Base-by-base conservation (phyloP, 1,140 invertebrate genomes). In the Ephestia elutella region DNA sequence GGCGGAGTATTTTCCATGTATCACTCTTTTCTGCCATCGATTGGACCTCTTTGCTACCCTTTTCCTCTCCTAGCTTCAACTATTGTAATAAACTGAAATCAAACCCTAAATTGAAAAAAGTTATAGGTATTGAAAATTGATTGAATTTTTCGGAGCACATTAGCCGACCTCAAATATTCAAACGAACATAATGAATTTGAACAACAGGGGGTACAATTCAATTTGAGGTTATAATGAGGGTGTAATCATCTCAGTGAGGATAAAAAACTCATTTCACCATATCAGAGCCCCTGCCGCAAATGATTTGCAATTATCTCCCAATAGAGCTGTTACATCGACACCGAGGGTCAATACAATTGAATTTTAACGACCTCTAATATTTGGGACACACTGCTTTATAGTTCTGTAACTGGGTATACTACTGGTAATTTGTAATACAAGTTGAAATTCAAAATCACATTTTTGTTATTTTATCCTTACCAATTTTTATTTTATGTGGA, bases 351-450 rank as follows among this genome's bases (percentile, higher is more conserved):
- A 71, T 77, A 87, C 84, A 87, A 87, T 87, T 87, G 84, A 87
- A 87, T 87, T 87, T 87, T 87, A 87, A 87, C 81, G 82, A 87
- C 75, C 76, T 82, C 77, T 82, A 84, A 85, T 87, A 70, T 68
- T 57, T 17, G 35, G 17, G 54, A 80, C 73, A 75, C 50, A 84
- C 70, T 18, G 71, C 13, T 15, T 9, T 8, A 9, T 54, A 63
- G 25, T 53, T 62, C 66, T 25, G 21, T 25, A 25, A 25, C 7
- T 25, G 7, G 2, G 21, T 3, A 25, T 25, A 25, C 7, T 25
- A 25, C 7, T 25, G 21, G 7, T 25, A 25, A 3, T n/a, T n/a
- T n/a, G n/a, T n/a, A n/a, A n/a, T n/a, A n/a, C n/a, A n/a, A n/a
- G n/a, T n/a, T n/a, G n/a, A n/a, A n/a, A n/a, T n/a, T n/a, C n/a